Evolutionary conservation across 2,888 invertebrate species (phyloP), one percentile per base, ranked within the genome.

Genomic region (Oegoconia quadripuncta): DNA sequence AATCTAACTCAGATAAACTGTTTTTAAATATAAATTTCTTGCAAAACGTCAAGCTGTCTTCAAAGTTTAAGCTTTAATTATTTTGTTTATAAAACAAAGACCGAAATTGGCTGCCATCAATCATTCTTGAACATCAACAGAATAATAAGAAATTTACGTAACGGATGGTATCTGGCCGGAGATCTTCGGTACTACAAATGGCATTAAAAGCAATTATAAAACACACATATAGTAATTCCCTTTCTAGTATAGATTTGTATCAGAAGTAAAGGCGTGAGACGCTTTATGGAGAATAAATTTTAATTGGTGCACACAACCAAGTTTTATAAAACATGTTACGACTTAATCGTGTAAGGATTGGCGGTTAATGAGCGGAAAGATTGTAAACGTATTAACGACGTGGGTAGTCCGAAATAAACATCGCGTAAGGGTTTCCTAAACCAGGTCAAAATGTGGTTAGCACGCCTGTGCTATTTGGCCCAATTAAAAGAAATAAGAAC

Each of bases 351-450:
- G 58, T 55, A 52, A 61, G 71, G 71, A 80, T 77, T 78, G 76
- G 66, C 70, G 69, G 74, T 78, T 80, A 83, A 86, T 82, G 81
- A 81, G 80, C 82, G 81, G 74, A 78, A 82, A 82, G 77, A 71
- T 76, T 69, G 72, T 77, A 76, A 76, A 74, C 55, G 63, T 59
- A 75, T 74, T 71, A 70, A 69, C 78, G 46, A 65, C 77, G 76
- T 75, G 77, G 77, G 78, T 65, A 79, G 80, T 79, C 76, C 40
- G 27, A 41, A 32, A 25, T 37, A 41, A 39, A 41, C 38, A 37
- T 44, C 28, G 40, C 36, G 29, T 37, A 30, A 26, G 28, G 35
- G 48, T 44, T 47, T 37, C 46, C 50, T 44, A 45, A 59, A 53
- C 50, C 44, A 52, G 54, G 48, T 52, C 48, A 52, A 55, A 59